These are phyloP conservation scores for Lepilemur ruficaudatus DNA, from an alignment of 2,797 vertebrate species.

Conservation along the genomic window DNA sequence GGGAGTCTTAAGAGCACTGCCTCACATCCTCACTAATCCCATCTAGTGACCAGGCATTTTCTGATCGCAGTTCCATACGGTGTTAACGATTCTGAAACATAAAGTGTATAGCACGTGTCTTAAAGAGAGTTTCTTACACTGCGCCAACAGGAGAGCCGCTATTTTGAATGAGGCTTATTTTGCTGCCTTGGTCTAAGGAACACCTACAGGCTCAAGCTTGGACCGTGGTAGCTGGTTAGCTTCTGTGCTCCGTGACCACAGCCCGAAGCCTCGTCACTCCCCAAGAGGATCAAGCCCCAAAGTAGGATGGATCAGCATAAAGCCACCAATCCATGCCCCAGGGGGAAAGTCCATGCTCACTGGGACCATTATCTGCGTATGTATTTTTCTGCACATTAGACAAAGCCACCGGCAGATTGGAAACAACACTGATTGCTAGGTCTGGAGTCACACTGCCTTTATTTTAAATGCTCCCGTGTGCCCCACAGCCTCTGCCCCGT, in stretches of 20 bases:
- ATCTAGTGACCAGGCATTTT: background rate
- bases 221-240: background rate
- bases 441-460: background rate
- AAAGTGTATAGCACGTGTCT: background rate
- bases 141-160: background rate
- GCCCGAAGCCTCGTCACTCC: background rate
- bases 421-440: conserved; percentile 12
- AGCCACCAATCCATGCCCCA: background rate
- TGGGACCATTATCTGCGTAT: background rate
- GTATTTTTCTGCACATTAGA: background rate
- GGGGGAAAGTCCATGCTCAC: background rate
- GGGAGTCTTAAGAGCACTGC: background rate
- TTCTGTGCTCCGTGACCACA: background rate
- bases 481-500: background rate
- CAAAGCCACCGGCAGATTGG: conserved; percentile 45
- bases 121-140: background rate
- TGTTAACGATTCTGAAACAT: background rate
- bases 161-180: background rate
- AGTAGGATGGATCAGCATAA: background rate
- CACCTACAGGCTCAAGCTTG: background rate
- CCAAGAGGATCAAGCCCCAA: background rate
- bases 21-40: background rate
- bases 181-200: background rate
- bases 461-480: background rate
- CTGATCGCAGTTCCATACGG: background rate